Percentiles rank a stretch among this genome's conserved stretches.
Conservation (phyloP, 2,797 vertebrate species). For the Myripristis murdjan region DNA sequence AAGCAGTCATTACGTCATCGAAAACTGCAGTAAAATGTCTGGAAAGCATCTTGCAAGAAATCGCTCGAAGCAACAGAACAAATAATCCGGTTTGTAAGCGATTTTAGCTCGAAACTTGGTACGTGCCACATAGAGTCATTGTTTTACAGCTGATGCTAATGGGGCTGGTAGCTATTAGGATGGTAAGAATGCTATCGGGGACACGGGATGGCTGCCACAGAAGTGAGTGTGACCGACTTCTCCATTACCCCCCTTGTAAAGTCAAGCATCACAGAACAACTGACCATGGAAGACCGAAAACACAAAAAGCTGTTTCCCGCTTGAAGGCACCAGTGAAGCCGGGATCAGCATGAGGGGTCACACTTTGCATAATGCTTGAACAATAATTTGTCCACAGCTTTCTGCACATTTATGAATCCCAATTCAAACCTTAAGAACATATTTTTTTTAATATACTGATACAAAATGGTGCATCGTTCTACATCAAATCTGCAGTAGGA, state of each 20-base stretch:
- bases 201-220: not conserved
- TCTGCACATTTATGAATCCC: not conserved
- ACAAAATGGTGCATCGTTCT: too few relatives aligned
- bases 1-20: conserved; percentile 50
- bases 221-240: conserved; percentile 16
- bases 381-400: not conserved
- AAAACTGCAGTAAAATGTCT: not conserved
- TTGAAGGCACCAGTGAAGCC: not conserved
- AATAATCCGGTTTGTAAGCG: conserved; percentile 10
- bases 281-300: not conserved
- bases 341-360: not conserved
- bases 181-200: too few relatives aligned
- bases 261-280: conserved; percentile 11
- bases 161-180: not conserved
- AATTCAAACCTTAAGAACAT: too few relatives aligned
- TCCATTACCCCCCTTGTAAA: conserved; percentile 19
- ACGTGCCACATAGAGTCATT: conserved; percentile 8
- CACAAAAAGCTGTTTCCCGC: not conserved
- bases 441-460: too few relatives aligned
- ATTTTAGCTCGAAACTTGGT: conserved; percentile 22
- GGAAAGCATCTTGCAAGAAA: conserved; percentile 6
- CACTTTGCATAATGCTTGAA: not conserved
- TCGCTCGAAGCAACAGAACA: conserved; percentile 20
- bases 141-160: conserved; percentile 13
- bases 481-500: too few relatives aligned